Evolutionary conservation across 1,140 invertebrate genomes (phyloP).

Genomic region (Andrena cerasifolii): DNA sequence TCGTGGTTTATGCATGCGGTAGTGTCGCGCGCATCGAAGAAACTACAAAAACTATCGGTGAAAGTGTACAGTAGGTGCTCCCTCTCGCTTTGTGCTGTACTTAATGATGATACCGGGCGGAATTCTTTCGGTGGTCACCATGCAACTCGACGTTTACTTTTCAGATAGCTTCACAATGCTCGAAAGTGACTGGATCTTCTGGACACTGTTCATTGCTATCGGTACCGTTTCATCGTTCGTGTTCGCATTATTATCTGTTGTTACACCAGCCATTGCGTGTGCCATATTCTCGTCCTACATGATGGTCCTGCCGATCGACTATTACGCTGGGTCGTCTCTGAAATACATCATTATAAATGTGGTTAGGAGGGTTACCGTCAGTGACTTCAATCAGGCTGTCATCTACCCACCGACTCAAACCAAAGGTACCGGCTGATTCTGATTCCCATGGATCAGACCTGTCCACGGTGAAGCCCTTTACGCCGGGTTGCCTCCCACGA

Average conservation of each 20-base stretch:
- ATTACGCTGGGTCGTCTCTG: conserved; percentile 85
- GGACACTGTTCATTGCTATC: conserved; percentile 83
- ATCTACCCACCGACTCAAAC: conserved; percentile 85
- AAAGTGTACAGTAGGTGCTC: no score
- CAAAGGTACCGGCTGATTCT: conserved; percentile 83
- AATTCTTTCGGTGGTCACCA: no score
- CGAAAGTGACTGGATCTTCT: conserved; percentile 84
- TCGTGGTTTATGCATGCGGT: neutral
- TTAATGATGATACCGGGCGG: no score
- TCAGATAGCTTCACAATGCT: conserved; percentile 61
- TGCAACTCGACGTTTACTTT: neutral
- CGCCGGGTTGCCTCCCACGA: no score
- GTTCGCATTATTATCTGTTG: rapidly evolving
- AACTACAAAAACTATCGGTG: no score
- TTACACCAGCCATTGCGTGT: conserved; percentile 67
- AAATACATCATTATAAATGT: conserved; percentile 88
- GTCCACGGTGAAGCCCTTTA: no score
- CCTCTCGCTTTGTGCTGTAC: no score
- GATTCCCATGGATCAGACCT: neutral
- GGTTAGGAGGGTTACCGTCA: conserved; percentile 84
- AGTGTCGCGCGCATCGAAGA: no score
- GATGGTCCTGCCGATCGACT: conserved; percentile 85
- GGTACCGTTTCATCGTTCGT: conserved; percentile 82
- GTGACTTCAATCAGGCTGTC: conserved; percentile 84
- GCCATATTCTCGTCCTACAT: conserved; percentile 86